Evolutionary conservation across 2,888 invertebrate species (phyloP), one percentile per base, ranked within the genome.

Genomic region (Caenorhabditis macrosperma): DNA sequence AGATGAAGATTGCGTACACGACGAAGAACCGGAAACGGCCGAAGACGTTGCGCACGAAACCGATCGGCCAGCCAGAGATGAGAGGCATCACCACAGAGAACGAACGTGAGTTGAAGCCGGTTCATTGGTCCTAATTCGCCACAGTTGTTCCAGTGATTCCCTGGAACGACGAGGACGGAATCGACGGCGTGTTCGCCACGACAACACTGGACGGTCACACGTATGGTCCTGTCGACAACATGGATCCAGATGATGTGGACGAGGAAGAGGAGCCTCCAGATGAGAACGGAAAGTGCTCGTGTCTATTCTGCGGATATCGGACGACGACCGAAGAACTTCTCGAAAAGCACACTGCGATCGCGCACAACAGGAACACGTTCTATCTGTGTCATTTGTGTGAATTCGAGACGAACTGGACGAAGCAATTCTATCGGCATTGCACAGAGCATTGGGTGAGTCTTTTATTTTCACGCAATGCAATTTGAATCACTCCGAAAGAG

Each of bases 321-420:
- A 69, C 80, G 6, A 38, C 76, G n/a, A 72, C 48, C 17, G 83
- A 83, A 9, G 84, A 85, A 82, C 68, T 78, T 17, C 66, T 88
- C 10, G 83, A 85, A 48, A 83, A 82, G 35, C 93, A 93, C 88
- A 91, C 93, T 61, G 92, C 93, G 3, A 87, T 92, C 55, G 92
- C 92, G 75, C 93, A 93, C 89, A 92, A 93, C 17, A 92, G 93
- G 85, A 93, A 93, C 89, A 92, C 93, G 2, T 93, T 93, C 3
- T 93, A 93, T 85, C 92, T 93, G 85, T 94, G 94, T 90, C 93
- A 93, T 38, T 90, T 93, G 60, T 94, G 94, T 90, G 92, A 92
- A n/a, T 94, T 93, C 90, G 93, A 93, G 54, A 93, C 93, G 85
- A 93, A 93, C 82, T 93, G 93, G 92, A 93, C 93, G 86, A 92